Conservation (phyloP, 2,113 vertebrate species). For the Leiothrix lutea region DNA sequence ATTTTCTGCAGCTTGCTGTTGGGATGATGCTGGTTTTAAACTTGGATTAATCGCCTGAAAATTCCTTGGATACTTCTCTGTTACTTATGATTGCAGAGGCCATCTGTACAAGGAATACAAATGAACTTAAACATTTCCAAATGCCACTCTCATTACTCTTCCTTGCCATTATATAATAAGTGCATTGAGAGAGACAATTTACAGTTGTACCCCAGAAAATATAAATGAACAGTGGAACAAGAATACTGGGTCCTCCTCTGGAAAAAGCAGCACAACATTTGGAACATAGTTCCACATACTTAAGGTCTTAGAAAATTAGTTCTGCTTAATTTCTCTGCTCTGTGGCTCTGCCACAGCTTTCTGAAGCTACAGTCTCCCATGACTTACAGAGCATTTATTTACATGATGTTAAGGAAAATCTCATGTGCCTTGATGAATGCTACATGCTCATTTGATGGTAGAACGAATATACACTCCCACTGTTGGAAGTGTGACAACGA, state of each 20-base stretch:
- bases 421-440: neutral
- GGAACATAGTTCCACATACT: slow-evolving; percentile 20
- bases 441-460: neutral
- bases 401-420: neutral
- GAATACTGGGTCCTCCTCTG: slow-evolving; percentile 11
- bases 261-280: slow-evolving; percentile 35
- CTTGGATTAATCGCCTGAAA: slow-evolving; percentile 22
- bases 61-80: slow-evolving; percentile 29
- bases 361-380: neutral
- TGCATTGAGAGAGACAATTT: slow-evolving; percentile 49
- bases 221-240: slow-evolving; percentile 36
- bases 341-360: neutral
- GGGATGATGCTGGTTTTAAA: slow-evolving; percentile 18
- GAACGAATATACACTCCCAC: neutral
- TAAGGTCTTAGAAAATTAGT: slow-evolving; percentile 53
- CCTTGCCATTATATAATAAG: slow-evolving; percentile 30
- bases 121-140: slow-evolving; percentile 61
- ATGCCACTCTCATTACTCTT: slow-evolving; percentile 56
- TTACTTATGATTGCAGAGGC: slow-evolving; percentile 52
- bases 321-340: slow-evolving; percentile 44
- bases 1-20: slow-evolving; percentile 13
- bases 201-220: slow-evolving; percentile 34
- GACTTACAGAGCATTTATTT: neutral
- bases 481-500: neutral
- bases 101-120: slow-evolving; percentile 55